A percentile compares a stretch with the other conserved stretches of the same genome.
Conservation (phyloP, 2,888 invertebrate genomes). For the Zaprionus lineosus region DNA sequence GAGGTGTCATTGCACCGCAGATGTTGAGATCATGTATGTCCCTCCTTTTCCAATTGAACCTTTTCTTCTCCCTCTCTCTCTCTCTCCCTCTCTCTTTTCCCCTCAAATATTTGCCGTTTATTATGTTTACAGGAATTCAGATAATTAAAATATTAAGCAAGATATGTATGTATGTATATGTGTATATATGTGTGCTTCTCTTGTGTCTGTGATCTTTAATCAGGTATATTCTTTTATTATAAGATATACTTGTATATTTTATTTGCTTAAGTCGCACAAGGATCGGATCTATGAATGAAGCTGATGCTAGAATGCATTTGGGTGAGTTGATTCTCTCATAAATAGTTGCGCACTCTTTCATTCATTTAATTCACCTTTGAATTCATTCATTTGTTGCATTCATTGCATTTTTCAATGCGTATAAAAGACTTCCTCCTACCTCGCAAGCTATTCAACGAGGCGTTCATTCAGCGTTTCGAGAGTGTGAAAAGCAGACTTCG, state of each 20-base stretch:
- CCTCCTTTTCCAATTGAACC: too few species aligned
- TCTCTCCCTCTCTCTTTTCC: background rate
- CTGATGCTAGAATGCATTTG: too few species aligned
- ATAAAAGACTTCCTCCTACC: background rate
- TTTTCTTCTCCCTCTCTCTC: background rate
- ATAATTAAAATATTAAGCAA: conserved; percentile 17
- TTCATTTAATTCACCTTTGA: conserved; percentile 17
- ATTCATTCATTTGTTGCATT: conserved; percentile 3
- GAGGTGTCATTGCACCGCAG: conserved; percentile 40
- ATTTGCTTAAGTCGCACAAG: too few species aligned
- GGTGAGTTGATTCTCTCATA: too few species aligned
- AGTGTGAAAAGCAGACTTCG: too few species aligned
- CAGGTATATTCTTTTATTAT: too few species aligned
- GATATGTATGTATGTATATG: background rate
- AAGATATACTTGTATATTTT: background rate
- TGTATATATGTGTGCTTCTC: too few species aligned
- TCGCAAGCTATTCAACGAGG: background rate
- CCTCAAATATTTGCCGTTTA: conserved; percentile 33
- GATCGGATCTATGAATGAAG: too few species aligned
- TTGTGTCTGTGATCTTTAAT: too few species aligned
- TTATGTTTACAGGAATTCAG: conserved; percentile 24
- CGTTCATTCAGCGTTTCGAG: background rate
- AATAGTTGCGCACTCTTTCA: conserved; percentile 15
- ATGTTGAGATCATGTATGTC: conserved; percentile 7
- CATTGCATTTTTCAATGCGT: conserved; percentile 4